A percentile compares a stretch with the other conserved stretches of the same genome.
These are phyloP conservation scores for Drosophila tropicalis DNA, from an alignment of 1,140 invertebrate species.

Conservation along the genomic window DNA sequence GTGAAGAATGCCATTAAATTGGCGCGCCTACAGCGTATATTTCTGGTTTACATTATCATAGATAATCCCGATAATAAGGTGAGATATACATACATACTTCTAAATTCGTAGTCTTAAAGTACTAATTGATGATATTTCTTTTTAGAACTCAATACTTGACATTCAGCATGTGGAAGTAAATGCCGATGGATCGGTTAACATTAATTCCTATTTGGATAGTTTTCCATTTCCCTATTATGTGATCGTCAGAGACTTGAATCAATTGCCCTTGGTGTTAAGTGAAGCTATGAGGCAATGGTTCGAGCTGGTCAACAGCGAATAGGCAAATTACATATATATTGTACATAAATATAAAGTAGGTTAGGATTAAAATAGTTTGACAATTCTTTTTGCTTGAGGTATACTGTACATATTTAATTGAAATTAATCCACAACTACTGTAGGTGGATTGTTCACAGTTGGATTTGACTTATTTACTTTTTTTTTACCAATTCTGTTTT, in stretches of 20 bases:
- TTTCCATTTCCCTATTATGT: constrained; percentile 99
- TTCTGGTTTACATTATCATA: constrained; percentile 97
- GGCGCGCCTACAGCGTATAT: constrained; percentile 92
- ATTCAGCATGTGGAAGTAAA: constrained; percentile 91
- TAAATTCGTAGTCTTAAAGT: no score
- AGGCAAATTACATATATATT: constrained; percentile 17
- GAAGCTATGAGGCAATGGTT: constrained; percentile 99
- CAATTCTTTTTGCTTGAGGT: not conserved
- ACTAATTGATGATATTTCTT: constrained; percentile 19
- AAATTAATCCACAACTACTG: not conserved
- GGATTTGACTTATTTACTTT: not conserved
- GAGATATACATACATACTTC: no score
- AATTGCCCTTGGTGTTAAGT: constrained; percentile 94
- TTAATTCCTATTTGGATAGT: constrained; percentile 92
- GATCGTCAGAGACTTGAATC: constrained; percentile 94
- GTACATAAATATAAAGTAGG: not conserved
- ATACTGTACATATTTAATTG: constrained; percentile 4
- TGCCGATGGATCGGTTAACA: constrained; percentile 85
- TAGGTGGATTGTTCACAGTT: constrained; percentile 1
- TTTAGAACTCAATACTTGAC: constrained; percentile 95
- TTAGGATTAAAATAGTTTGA: not conserved
- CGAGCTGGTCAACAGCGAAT: constrained; percentile 88
- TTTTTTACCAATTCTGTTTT: not conserved
- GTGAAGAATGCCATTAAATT: constrained; percentile 91
- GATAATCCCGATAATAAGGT: constrained; percentile 97